Evolutionary conservation across 2,797 vertebrate species (phyloP).

Genomic region (Megalops cyprinoides): DNA sequence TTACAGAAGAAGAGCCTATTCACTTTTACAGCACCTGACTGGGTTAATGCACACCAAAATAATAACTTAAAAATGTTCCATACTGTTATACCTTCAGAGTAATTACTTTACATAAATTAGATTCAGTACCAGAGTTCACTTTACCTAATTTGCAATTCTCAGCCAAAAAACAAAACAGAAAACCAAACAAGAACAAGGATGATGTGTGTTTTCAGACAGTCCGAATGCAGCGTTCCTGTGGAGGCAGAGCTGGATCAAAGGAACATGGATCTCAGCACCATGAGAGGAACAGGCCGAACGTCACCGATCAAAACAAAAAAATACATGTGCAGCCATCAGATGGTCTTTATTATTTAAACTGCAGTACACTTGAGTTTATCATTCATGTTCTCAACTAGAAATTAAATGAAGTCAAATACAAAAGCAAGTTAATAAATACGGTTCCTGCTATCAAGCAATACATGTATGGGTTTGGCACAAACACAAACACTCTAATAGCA

Average conservation of each 20-base stretch:
- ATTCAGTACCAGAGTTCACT: conserved; percentile 25
- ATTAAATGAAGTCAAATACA: conserved; percentile 18
- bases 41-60: conserved; percentile 25
- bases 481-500: conserved; percentile 1
- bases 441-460: conserved; percentile 27
- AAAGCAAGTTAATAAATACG: conserved; percentile 30
- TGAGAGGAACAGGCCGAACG: background rate
- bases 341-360: conserved; percentile 30
- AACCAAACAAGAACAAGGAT: too few relatives aligned
- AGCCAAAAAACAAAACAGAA: conserved; percentile 31
- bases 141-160: conserved; percentile 28
- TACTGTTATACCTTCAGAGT: conserved; percentile 29
- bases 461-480: conserved; percentile 19
- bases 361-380: conserved; percentile 26
- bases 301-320: conserved; percentile 16
- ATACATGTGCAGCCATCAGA: conserved; percentile 26
- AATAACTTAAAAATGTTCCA: background rate
- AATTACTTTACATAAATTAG: conserved; percentile 29
- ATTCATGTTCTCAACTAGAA: conserved; percentile 24
- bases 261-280: conserved; percentile 20
- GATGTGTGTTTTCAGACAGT: background rate
- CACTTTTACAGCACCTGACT: background rate
- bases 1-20: conserved; percentile 14
- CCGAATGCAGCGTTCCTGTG: background rate
- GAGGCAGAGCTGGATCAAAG: background rate